Base-by-base conservation (phyloP, 2,797 vertebrate genomes). In the Lates japonicus region DNA sequence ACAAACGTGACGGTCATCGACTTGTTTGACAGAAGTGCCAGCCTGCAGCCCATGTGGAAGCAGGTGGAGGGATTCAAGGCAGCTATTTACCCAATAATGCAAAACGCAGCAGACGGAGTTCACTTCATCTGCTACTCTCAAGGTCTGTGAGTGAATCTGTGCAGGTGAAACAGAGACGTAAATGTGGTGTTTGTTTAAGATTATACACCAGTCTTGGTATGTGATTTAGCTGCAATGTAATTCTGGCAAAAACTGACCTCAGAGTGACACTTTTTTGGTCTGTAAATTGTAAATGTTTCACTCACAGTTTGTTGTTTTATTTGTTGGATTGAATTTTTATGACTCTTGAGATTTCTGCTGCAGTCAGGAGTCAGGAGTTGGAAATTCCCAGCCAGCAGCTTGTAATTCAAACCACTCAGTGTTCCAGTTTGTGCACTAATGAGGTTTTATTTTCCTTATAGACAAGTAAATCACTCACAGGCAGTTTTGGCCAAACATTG, bases 121-220 rank as follows among this genome's bases (percentile, higher is more conserved):
- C 95, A 98, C 81, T 96, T 98, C 63, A 95, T 97, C 88, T 98
- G 97, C 92, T 98, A 97, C 92, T 98, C 97, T 5, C 97, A 98
- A 95, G 97, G 96, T 96, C 20, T 67, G 89, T 70, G 54, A 70
- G 42, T 57, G n/a, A 55, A 11, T 76, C 64, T 44, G n/a, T 75
- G 9, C 7, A 10, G n/a, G 11, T 35, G 20, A 54, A 58, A 58
- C 10, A 7, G 20, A 63, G 22, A 77, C 22, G 49, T 48, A 51
- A 55, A 51, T 76, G 37, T 64, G 42, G 39, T 69, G 7, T 86
- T 87, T 80, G 7, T 39, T 63, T 6, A 20, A 74, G 52, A 72
- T 77, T 46, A 31, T 46, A 22, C 63, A 57, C 22, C 37, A 49
- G 31, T 63, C 33, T 37, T 41, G 68, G 57, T 37, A 67, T 62